Percentiles rank a stretch among this genome's conserved stretches.
Evolutionary conservation across 1,140 invertebrate genomes (phyloP).

Genomic region (Procambarus virginalis): DNA sequence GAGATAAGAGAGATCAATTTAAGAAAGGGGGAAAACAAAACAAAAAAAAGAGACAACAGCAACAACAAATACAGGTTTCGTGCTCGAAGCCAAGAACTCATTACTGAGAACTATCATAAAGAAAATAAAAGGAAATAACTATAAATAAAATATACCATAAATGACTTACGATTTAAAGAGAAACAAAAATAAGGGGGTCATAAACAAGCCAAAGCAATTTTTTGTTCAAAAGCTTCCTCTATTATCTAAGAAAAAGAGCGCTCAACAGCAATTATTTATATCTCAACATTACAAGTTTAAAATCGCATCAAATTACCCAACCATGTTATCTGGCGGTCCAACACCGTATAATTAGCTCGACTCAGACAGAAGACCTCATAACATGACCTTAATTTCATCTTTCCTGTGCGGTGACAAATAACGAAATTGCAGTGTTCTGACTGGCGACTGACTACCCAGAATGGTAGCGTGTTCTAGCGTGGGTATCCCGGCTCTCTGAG

Average conservation of each 20-base stretch:
- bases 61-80: too few species aligned
- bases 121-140: background rate
- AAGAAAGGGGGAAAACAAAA: too few species aligned
- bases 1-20: too few species aligned
- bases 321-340: background rate
- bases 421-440: constrained; percentile 11
- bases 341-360: constrained; percentile 19
- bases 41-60: too few species aligned
- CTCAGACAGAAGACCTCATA: constrained; percentile 9
- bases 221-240: background rate
- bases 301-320: background rate
- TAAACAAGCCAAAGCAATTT: background rate
- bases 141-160: background rate
- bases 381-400: background rate
- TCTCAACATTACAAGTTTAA: background rate
- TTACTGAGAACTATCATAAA: background rate
- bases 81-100: background rate
- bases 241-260: background rate
- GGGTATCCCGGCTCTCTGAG: too few species aligned
- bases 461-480: background rate
- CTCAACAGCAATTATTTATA: background rate
- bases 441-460: background rate
- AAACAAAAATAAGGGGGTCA: background rate
- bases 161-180: background rate
- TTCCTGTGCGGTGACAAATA: background rate